phyloP scores from a whole-genome alignment of 2,113 vertebrate species.

The Pica pica region DNA sequence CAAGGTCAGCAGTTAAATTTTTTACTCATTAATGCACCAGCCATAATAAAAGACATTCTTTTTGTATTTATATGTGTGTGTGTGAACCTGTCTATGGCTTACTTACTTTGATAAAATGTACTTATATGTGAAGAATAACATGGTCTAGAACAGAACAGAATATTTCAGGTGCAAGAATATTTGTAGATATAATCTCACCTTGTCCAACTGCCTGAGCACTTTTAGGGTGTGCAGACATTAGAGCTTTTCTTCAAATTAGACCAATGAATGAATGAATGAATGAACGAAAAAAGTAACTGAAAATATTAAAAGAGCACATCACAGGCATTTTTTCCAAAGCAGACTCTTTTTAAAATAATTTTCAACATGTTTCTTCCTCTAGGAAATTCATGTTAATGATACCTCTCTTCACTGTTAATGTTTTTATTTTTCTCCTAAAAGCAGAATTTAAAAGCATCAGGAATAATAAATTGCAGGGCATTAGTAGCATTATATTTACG shows the following conservation, averaged over 20 bases:
- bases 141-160: neutral
- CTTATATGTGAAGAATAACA: neutral
- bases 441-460: neutral
- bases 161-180: neutral
- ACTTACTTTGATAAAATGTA: neutral
- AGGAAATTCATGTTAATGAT: neutral
- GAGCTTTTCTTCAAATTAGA: neutral
- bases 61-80: fast-evolving
- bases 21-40: neutral
- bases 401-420: neutral
- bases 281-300: neutral
- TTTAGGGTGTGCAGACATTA: neutral
- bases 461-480: neutral
- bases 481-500: neutral
- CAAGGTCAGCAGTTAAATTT: neutral
- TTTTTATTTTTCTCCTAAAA: neutral
- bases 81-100: neutral
- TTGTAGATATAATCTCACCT: neutral
- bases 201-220: neutral
- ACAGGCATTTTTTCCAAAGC: neutral
- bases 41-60: neutral
- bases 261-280: neutral
- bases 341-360: fast-evolving
- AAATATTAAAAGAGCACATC: neutral
- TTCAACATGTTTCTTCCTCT: neutral